Conservation (phyloP, 1,140 invertebrate species). For the Drosophila fuyamai region DNA sequence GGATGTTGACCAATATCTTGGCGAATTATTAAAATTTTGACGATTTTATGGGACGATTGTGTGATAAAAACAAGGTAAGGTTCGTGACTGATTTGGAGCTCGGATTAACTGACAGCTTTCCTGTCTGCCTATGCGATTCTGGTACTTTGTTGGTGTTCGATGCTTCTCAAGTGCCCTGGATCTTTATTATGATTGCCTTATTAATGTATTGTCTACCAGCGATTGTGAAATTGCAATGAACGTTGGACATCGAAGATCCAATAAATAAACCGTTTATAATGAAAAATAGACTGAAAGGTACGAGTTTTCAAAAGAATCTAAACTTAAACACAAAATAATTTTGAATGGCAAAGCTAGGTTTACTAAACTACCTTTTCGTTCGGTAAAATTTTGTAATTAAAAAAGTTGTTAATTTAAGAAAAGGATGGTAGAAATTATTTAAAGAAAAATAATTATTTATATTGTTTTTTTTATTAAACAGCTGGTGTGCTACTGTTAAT, state of each 20-base stretch:
- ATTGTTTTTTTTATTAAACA: too few species aligned
- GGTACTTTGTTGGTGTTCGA: not conserved
- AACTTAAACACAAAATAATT: slow-evolving; percentile 1
- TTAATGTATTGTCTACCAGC: too few species aligned
- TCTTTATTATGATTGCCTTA: not conserved
- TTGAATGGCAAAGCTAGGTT: slow-evolving; percentile 7
- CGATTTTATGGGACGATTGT: not conserved
- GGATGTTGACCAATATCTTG: not conserved
- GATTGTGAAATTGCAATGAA: not conserved
- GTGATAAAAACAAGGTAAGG: not conserved
- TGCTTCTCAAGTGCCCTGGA: not conserved
- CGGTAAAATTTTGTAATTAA: too few species aligned
- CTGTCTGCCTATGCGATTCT: not conserved
- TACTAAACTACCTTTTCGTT: not conserved
- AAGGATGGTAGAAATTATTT: too few species aligned
- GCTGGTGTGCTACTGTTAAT: too few species aligned
- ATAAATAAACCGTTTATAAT: not conserved
- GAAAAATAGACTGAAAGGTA: not conserved
- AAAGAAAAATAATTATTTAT: too few species aligned
- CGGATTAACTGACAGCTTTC: slow-evolving; percentile 8
- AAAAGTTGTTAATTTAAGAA: too few species aligned
- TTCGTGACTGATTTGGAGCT: slow-evolving; percentile 4
- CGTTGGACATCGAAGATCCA: too few species aligned
- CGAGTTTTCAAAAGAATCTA: slow-evolving; percentile 1
- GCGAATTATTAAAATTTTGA: slow-evolving; percentile 14